Evolutionary conservation across 2,888 invertebrate species (phyloP), one percentile per base, ranked within the genome.

Genomic region (Lamellibrachia satsuma): DNA sequence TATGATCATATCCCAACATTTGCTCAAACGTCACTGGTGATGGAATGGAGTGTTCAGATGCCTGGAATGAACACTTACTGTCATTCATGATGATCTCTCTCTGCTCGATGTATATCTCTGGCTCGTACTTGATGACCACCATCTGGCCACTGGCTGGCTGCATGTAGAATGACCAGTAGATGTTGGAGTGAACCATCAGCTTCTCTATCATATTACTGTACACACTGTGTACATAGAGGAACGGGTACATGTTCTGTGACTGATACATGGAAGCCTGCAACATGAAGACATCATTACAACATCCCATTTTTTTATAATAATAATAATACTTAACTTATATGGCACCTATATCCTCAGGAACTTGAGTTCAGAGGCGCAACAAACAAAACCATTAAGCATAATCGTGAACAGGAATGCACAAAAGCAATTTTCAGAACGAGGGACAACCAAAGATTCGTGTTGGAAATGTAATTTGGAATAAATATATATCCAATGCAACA

Each of bases 111-210:
- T 51, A 91, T 91, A 91, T 91, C 92, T 94, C 94, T 6, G 95
- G 95, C 92, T 95, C 95, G 1, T 96, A 96, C 91, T 95, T 95
- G 91, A 96, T 93, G 7, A 96, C 95, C 4, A 96, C 94, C 7
- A 96, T 93, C 92, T 95, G 94, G 7, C 96, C 96, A 91, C 95
- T 91, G 93, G 94, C 95, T 60, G 94, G 94, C 92, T 95, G 94
- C 95, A 95, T 94, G 94, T 95, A 96, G 92, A 95, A 94, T 1
- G 96, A 95, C 96, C 96, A 96, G 93, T 95, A 95, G 93, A 95
- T 94, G 9, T 95, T 94, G 93, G 96, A 94, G 92, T 95, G 95
- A 27, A 94, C 93, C 91, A 94, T 94, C 92, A 96, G 93, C 93
- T 95, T 95, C 93, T 95, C 95, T 90, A 96, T 93, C 95, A 96